These are phyloP conservation scores for Pteropus alecto DNA, from an alignment of 2,113 vertebrate species.

Conservation along the genomic window DNA sequence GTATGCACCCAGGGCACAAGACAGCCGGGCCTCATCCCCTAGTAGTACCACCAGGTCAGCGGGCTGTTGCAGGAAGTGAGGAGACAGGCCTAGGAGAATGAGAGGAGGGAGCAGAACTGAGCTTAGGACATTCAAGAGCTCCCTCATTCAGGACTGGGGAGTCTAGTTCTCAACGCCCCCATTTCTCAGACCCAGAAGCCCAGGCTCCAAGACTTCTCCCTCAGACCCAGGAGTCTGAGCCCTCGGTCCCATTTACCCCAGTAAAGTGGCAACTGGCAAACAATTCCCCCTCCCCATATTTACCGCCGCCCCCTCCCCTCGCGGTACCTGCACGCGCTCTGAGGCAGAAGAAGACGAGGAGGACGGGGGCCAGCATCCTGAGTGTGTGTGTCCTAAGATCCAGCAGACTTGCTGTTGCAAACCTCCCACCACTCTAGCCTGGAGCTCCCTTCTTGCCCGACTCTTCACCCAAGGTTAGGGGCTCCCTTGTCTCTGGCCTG, in stretches of 20 bases:
- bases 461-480: background rate
- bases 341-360: slow-evolving; percentile 21
- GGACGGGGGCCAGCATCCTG: slow-evolving; percentile 14
- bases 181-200: background rate
- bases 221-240: background rate
- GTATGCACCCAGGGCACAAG: slow-evolving; percentile 91
- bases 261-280: background rate
- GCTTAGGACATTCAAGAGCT: background rate
- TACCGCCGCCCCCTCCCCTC: too few relatives aligned
- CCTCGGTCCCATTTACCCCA: background rate
- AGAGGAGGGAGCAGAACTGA: background rate
- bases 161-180: background rate
- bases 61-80: slow-evolving; percentile 93
- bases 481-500: background rate
- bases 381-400: background rate
- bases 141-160: background rate
- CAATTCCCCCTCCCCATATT: background rate
- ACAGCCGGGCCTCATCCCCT: slow-evolving; percentile 88
- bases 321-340: slow-evolving; percentile 55
- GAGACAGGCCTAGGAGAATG: slow-evolving; percentile 81
- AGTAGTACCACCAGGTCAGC: slow-evolving; percentile 89
- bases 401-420: background rate
- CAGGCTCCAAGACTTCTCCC: background rate
- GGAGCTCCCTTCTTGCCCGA: background rate
- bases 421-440: background rate